Conservation (phyloP, 2,797 vertebrate species). For the Hoplostethus atlanticus region DNA sequence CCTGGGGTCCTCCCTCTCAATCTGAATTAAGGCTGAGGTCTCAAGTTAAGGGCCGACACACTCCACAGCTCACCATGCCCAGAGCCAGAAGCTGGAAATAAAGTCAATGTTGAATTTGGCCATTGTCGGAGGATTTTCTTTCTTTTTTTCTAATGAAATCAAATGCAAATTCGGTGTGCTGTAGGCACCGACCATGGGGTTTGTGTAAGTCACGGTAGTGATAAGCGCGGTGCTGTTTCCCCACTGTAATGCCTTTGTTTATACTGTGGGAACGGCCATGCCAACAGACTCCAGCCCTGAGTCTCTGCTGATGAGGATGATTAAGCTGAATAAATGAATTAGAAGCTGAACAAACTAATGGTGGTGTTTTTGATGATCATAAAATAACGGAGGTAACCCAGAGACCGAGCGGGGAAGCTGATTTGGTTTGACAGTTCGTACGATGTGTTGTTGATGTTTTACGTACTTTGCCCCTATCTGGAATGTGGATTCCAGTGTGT, state of each 20-base stretch:
- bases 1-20: slow-evolving; percentile 26
- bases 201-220: slow-evolving; percentile 63
- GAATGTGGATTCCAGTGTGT: slow-evolving; percentile 62
- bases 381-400: slow-evolving; percentile 47
- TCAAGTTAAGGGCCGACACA: slow-evolving; percentile 47
- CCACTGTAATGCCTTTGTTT: slow-evolving; percentile 55
- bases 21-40: slow-evolving; percentile 54
- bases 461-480: slow-evolving; percentile 46
- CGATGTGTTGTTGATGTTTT: slow-evolving; percentile 66
- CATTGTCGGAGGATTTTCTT: slow-evolving; percentile 34
- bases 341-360: slow-evolving; percentile 27
- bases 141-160: slow-evolving; percentile 52
- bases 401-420: slow-evolving; percentile 37
- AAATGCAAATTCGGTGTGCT: slow-evolving; percentile 61
- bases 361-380: slow-evolving; percentile 54
- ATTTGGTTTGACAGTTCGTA: slow-evolving; percentile 66
- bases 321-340: slow-evolving; percentile 60
- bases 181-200: slow-evolving; percentile 54
- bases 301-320: slow-evolving; percentile 70
- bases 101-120: slow-evolving; percentile 56
- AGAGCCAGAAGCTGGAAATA: slow-evolving; percentile 51
- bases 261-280: slow-evolving; percentile 46
- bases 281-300: slow-evolving; percentile 38
- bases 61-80: slow-evolving; percentile 21
- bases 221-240: slow-evolving; percentile 34